Evolutionary conservation across 1,140 invertebrate species (phyloP).

Genomic region (Drosophila jambulina): DNA sequence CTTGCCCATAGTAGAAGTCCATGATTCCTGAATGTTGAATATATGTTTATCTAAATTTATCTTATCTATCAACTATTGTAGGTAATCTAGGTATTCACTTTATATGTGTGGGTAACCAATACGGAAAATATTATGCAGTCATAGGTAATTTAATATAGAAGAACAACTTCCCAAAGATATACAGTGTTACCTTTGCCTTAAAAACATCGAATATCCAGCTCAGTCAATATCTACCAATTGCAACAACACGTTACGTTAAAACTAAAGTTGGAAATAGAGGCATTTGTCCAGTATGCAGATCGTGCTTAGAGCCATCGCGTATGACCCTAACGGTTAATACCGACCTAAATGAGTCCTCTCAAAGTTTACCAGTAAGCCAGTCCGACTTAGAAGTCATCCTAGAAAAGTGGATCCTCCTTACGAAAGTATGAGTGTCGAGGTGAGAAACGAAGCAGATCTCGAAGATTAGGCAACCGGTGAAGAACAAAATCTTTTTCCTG

Average conservation of each 20-base stretch:
- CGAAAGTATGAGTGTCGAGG: neutral
- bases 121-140: no score
- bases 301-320: neutral
- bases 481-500: neutral
- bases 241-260: neutral
- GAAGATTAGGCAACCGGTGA: neutral
- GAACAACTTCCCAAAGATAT: neutral
- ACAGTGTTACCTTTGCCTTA: neutral
- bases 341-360: neutral
- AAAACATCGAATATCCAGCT: neutral
- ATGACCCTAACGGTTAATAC: neutral
- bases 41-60: no score
- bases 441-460: neutral
- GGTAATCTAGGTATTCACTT: no score
- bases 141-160: no score
- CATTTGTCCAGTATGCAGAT: neutral
- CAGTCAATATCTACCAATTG: neutral
- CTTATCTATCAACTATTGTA: no score
- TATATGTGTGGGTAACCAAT: no score
- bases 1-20: no score
- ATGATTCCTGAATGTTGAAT: no score
- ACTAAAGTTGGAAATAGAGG: neutral
- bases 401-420: neutral
- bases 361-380: neutral
- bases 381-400: neutral